Conservation (phyloP, 1,140 invertebrate genomes). For the Macrobrachium rosenbergii region DNA sequence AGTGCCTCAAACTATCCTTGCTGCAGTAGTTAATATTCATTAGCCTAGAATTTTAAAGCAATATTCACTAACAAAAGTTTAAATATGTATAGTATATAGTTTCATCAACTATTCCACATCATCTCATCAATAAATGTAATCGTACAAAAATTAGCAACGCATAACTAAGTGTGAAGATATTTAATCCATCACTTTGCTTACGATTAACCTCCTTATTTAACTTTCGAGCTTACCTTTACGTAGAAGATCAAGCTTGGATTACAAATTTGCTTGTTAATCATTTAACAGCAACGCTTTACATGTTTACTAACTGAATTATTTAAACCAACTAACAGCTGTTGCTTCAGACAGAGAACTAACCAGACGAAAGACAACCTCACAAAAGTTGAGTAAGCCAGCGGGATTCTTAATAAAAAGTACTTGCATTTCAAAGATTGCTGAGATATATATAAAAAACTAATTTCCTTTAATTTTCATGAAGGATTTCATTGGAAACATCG, state of each 20-base stretch:
- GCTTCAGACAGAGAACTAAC: slow-evolving; percentile 12
- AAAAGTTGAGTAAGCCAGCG: not conserved
- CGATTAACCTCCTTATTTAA: too few species aligned
- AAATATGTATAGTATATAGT: too few species aligned
- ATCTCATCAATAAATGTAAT: too few species aligned
- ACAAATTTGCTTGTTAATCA: too few species aligned
- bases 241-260: too few species aligned
- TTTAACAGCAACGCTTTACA: not conserved
- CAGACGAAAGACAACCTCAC: not conserved
- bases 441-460: not conserved
- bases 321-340: not conserved
- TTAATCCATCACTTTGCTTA: too few species aligned
- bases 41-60: not conserved
- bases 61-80: not conserved
- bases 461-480: too few species aligned
- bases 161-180: too few species aligned
- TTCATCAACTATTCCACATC: too few species aligned
- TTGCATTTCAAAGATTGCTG: not conserved
- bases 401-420: not conserved
- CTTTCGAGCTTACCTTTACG: too few species aligned
- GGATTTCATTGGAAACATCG: too few species aligned
- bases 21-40: not conserved
- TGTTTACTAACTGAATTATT: not conserved
- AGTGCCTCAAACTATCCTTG: slow-evolving; percentile 36
- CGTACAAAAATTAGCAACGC: too few species aligned